phyloP scores from a whole-genome alignment of 2,888 invertebrate species.

The Belgica antarctica region DNA sequence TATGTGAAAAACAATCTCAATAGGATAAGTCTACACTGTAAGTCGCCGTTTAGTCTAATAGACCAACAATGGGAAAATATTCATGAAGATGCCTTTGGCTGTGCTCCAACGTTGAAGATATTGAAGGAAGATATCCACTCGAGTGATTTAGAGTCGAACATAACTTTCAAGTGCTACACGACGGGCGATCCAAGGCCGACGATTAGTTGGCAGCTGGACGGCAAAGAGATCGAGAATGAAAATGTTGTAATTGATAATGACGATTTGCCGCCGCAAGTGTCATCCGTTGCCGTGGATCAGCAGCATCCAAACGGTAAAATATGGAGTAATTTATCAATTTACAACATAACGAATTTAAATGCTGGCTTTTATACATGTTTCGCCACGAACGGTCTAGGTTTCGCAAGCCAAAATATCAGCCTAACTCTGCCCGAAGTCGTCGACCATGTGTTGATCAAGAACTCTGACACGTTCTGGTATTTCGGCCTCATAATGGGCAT shows the following conservation, averaged over 20 bases:
- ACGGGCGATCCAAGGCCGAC: conserved; percentile 81
- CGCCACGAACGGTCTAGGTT: conserved; percentile 55
- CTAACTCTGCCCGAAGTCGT: conserved; percentile 67
- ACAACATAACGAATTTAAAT: conserved; percentile 76
- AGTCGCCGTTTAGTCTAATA: conserved; percentile 67
- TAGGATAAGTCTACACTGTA: conserved; percentile 71
- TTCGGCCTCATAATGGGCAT: conserved; percentile 71
- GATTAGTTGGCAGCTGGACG: conserved; percentile 79
- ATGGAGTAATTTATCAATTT: conserved; percentile 81
- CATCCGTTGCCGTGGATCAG: conserved; percentile 10
- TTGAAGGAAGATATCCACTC: conserved; percentile 60
- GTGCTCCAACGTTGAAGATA: conserved; percentile 71
- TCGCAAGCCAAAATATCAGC: conserved; percentile 58
- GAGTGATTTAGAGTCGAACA: conserved; percentile 78
- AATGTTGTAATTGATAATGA: conserved; percentile 57
- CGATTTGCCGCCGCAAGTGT: conserved; percentile 50
- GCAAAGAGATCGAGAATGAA: conserved; percentile 60
- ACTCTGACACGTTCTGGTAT: conserved; percentile 76
- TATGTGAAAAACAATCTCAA: conserved; percentile 75
- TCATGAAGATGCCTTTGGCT: conserved; percentile 73
- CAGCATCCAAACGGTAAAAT: conserved; percentile 49
- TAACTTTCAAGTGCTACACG: conserved; percentile 77
- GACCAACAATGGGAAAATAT: conserved; percentile 76
- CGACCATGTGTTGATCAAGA: conserved; percentile 56
- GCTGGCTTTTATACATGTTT: conserved; percentile 80